Base-by-base conservation (phyloP, 2,113 vertebrate species). In the Probosciger aterrimus region DNA sequence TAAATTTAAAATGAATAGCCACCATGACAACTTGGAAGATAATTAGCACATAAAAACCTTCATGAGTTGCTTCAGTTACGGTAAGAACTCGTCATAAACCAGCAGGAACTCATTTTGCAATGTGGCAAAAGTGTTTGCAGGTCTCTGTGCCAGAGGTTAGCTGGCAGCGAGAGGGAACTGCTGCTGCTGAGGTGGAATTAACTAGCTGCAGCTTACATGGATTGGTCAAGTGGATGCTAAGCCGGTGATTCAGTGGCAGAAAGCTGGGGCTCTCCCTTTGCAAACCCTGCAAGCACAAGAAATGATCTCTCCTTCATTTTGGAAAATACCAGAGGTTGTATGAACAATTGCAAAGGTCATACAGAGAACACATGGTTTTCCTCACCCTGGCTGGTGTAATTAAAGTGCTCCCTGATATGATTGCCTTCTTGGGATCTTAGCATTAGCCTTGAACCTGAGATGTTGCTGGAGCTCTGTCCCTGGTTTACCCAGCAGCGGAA, bases 11-110 rank as follows among this genome's bases (percentile, higher is more conserved):
- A 52, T 0, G 0, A 78, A 47, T 22, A 92, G 75, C 49, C 55
- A 65, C 77, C 0, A 1, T 95, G 82, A 82, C 80, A 92, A 87
- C 95, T 81, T 82, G 81, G 73, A 73, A 92, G 79, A 60, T 35
- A 41, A 59, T 88, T 86, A 44, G 52, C 49, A 65, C 24, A 24
- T 88, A 63, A 81, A 86, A 87, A 10, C 41, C 46, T 88, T 74
- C 10, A 27, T 17, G 49, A 82, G 7, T n/a, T 76, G 46, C 65
- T 93, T 83, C 67, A 76, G 76, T 79, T 88, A 75, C 86, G 63
- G 71, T 57, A 79, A 95, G 82, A 96, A 85, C 68, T 52, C 63
- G 47, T 91, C 94, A 46, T 73, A 92, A 84, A 92, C 17, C 30
- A 24, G 64, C 50, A 95, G 75, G 65, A 77, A 49, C 64, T 69